Evolutionary conservation across 35 echinoderm and acorn worm species (phyloP), one percentile per base, ranked within the genome.

Genomic region (Diadema setosum): DNA sequence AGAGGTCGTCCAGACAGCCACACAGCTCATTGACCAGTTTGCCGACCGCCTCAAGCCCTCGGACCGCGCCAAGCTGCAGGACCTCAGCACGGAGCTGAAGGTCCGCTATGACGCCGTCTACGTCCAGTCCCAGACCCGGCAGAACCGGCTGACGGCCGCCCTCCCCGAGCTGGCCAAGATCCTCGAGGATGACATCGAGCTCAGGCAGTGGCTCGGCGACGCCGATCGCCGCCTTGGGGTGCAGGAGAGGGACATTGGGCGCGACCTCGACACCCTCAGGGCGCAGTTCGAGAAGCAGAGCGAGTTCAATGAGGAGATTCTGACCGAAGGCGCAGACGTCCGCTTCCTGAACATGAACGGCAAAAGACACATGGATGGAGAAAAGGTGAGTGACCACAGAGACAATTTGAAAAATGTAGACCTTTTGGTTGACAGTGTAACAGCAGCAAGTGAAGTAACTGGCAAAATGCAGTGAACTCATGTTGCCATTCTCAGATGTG

Each of bases 321-420:
- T 99, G 37, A 78, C 89, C 30, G 85, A 91, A 23, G 90, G 86
- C 18, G 96, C 96, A 44, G 93, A 99, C 24, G 85, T 90, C 1
- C 55, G 93, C 17, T 99, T 88, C 85, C 63, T 99, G 57, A 99
- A 99, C 75, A 99, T 95, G 96, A 92, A 91, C 34, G 93, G 89
- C 45, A 89, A 99, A 50, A 85, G 89, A 65, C 88, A 90, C 89
- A 45, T 94, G 49, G 90, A 95, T 46, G 73, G 64, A 32, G 84
- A 81, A 33, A 95, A 94, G 90, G 96, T 99, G n/a, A n/a, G n/a
- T n/a, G n/a, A n/a, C n/a, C n/a, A n/a, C n/a, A n/a, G n/a, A n/a
- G n/a, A n/a, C n/a, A n/a, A n/a, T n/a, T n/a, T n/a, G n/a, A n/a
- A n/a, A n/a, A n/a, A n/a, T n/a, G n/a, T n/a, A n/a, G n/a, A n/a